These are phyloP conservation scores for Anarsia innoxiella DNA, from an alignment of 2,888 invertebrate genomes.

Conservation along the genomic window DNA sequence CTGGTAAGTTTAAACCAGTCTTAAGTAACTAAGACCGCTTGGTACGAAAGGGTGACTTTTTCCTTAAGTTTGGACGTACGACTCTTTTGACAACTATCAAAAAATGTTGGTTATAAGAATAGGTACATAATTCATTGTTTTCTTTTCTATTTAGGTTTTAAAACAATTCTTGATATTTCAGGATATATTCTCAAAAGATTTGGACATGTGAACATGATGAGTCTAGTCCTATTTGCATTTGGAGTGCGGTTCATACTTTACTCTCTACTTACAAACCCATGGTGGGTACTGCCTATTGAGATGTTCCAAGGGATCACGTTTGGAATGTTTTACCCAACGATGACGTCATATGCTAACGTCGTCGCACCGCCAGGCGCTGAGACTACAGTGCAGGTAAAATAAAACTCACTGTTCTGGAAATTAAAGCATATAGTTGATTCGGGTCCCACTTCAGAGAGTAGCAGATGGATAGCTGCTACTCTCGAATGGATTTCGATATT, in stretches of 20 bases:
- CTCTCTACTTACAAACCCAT: conserved; percentile 85
- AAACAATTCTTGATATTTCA: no score
- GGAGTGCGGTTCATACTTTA: conserved; percentile 88
- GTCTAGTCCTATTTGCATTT: conserved; percentile 85
- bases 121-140: no score
- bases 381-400: conserved; percentile 86
- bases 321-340: conserved; percentile 90
- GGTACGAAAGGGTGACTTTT: no score
- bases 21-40: no score
- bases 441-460: no score
- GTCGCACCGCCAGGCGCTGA: conserved; percentile 89
- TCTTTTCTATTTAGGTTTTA: no score
- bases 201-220: conserved; percentile 89
- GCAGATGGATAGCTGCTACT: no score
- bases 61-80: no score
- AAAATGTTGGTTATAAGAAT: no score
- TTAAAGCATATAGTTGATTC: no score
- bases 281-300: conserved; percentile 91
- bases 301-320: conserved; percentile 90
- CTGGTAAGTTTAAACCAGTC: conserved; percentile 74
- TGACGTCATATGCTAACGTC: conserved; percentile 91
- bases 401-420: background rate
- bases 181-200: conserved; percentile 84
- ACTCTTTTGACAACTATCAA: no score
- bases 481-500: background rate